Evolutionary conservation across 2,113 vertebrate species (phyloP).

Genomic region (Ciconia stormi): DNA sequence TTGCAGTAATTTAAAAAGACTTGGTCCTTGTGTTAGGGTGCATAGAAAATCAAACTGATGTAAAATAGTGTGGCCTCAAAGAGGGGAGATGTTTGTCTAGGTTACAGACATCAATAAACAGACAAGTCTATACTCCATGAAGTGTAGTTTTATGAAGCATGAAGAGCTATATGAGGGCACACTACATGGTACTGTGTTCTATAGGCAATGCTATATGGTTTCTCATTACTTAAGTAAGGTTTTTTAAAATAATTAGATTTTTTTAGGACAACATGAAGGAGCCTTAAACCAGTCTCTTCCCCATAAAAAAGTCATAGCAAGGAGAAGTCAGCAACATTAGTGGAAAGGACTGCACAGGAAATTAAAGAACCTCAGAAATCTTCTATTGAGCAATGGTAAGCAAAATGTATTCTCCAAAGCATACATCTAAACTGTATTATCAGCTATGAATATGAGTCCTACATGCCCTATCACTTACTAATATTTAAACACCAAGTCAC

Average conservation of each 20-base stretch:
- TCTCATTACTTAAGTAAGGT: not conserved
- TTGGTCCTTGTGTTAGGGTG: not conserved
- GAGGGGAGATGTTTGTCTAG: not conserved
- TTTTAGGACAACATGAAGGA: not conserved
- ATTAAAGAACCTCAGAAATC: not conserved
- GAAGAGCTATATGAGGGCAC: not conserved
- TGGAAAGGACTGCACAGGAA: not conserved
- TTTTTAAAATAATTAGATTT: not conserved
- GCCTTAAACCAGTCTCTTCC: not conserved
- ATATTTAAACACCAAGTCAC: not conserved
- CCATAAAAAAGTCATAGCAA: not conserved
- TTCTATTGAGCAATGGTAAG: not conserved
- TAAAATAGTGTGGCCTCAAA: not conserved
- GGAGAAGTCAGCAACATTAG: not conserved
- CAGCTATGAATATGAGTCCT: not conserved
- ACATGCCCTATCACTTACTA: not conserved
- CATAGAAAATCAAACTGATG: not conserved
- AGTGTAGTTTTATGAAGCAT: not conserved
- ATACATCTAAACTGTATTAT: not conserved
- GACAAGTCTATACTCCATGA: not conserved
- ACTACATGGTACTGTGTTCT: not conserved
- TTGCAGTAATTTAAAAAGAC: not conserved
- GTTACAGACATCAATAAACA: not conserved
- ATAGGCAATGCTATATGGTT: not conserved
- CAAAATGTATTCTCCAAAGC: not conserved